Evolutionary conservation across 2,113 vertebrate genomes (phyloP).

Genomic region (Tragelaphus buxtoni): DNA sequence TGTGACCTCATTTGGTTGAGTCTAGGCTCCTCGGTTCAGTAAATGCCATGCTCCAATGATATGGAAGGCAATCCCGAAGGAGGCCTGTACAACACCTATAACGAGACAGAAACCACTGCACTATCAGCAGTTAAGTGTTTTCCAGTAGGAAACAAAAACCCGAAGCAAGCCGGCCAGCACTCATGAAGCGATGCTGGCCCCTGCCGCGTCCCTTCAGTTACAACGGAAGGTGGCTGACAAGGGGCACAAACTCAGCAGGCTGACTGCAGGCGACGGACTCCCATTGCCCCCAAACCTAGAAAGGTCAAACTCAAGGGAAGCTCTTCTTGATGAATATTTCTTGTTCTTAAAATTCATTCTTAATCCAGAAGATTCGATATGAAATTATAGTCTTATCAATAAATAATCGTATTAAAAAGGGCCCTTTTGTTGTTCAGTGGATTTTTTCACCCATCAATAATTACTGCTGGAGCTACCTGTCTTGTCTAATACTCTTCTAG

Average conservation of each 20-base stretch:
- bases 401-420: background rate
- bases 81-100: slow-evolving; percentile 23
- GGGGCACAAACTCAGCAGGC: background rate
- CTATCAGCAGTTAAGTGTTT: slow-evolving; percentile 66
- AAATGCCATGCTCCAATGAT: background rate
- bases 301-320: background rate
- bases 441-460: background rate
- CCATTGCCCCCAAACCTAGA: background rate
- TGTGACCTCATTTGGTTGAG: slow-evolving; percentile 27
- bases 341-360: slow-evolving; percentile 48
- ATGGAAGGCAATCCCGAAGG: slow-evolving; percentile 13
- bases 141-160: slow-evolving; percentile 54
- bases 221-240: slow-evolving; percentile 52
- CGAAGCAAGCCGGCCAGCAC: slow-evolving; percentile 31
- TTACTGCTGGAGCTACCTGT: background rate
- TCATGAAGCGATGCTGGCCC: slow-evolving; percentile 71
- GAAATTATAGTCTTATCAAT: background rate
- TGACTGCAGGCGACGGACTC: slow-evolving; percentile 64
- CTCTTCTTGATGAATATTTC: slow-evolving; percentile 16
- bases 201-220: slow-evolving; percentile 1
- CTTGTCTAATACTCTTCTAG: background rate
- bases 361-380: slow-evolving; percentile 1
- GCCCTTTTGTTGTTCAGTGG: background rate
- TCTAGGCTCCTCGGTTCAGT: background rate
- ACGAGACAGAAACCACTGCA: slow-evolving; percentile 56